Conservation (phyloP, 1,140 invertebrate genomes). For the Telenomus remus region DNA sequence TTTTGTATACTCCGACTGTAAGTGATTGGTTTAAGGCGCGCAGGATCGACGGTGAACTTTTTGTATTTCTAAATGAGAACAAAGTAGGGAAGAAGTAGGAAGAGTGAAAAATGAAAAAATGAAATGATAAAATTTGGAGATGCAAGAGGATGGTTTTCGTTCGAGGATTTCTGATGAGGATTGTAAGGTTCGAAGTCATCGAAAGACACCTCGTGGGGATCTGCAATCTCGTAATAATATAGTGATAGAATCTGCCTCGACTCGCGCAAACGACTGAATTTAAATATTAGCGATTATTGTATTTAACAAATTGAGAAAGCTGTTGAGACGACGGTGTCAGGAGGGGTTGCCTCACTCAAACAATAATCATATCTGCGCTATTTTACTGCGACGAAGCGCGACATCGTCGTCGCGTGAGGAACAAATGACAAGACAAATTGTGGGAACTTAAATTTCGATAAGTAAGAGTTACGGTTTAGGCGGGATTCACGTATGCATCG, state of each 20-base stretch:
- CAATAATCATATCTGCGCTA: constrained; percentile 68
- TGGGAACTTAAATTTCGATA: constrained; percentile 5
- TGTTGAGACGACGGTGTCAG: constrained; percentile 37
- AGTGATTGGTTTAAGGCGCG: too few relatives aligned
- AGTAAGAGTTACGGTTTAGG: constrained; percentile 9
- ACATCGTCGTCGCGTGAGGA: constrained; percentile 27
- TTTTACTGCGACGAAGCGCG: constrained; percentile 29
- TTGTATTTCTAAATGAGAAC: too few relatives aligned
- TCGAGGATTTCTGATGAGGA: background rate
- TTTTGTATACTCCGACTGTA: too few relatives aligned
- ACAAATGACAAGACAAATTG: constrained; percentile 8
- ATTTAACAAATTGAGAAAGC: constrained; percentile 5
- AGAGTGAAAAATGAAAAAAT: too few relatives aligned
- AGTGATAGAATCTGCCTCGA: constrained; percentile 49
- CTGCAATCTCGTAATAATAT: constrained; percentile 31
- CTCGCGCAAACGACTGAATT: constrained; percentile 55
- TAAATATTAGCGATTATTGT: constrained; percentile 49
- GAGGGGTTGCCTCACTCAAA: constrained; percentile 66
- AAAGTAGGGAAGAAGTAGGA: background rate
- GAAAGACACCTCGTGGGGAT: constrained; percentile 20
- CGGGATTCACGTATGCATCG: constrained; percentile 36
- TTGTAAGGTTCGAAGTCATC: constrained; percentile 2
- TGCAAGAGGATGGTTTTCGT: constrained; percentile 19
- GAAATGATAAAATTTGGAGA: background rate
- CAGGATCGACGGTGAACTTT: too few relatives aligned